Conservation (phyloP, 2,888 invertebrate species). For the Xanthostigma xanthostigma region DNA sequence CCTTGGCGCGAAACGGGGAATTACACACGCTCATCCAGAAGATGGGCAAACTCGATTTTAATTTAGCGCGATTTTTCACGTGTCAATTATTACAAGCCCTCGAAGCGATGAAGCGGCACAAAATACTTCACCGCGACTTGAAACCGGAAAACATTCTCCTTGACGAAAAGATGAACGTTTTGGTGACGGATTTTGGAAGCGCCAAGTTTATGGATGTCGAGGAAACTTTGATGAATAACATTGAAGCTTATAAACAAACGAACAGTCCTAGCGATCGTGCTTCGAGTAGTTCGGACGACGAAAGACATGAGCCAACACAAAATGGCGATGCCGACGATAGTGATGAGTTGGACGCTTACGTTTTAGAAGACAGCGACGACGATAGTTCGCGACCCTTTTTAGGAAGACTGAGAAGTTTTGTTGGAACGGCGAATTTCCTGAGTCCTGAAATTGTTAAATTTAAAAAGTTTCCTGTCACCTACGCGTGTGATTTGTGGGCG, state of each 20-base stretch:
- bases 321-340: constrained; percentile 20
- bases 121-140: constrained; percentile 88
- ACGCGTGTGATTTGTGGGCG: constrained; percentile 91
- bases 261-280: constrained; percentile 7
- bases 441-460: constrained; percentile 89
- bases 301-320: constrained; percentile 20
- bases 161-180: constrained; percentile 89
- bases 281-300: constrained; percentile 12
- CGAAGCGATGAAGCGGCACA: constrained; percentile 76
- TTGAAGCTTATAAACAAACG: constrained; percentile 10
- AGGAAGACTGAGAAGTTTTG: constrained; percentile 71
- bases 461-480: constrained; percentile 44
- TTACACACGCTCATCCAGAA: constrained; percentile 82
- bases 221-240: constrained; percentile 15
- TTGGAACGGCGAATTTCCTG: constrained; percentile 97
- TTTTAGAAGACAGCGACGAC: not conserved
- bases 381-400: constrained; percentile 26
- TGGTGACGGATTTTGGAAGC: constrained; percentile 95
- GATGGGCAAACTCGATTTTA: constrained; percentile 76
- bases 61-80: constrained; percentile 83
- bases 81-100: constrained; percentile 86
- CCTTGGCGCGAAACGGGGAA: constrained; percentile 91
- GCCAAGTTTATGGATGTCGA: constrained; percentile 57
- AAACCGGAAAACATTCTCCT: constrained; percentile 97
- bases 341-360: constrained; percentile 1